Conservation (phyloP, 1,140 invertebrate genomes). For the Macrosteles quadrilineatus region DNA sequence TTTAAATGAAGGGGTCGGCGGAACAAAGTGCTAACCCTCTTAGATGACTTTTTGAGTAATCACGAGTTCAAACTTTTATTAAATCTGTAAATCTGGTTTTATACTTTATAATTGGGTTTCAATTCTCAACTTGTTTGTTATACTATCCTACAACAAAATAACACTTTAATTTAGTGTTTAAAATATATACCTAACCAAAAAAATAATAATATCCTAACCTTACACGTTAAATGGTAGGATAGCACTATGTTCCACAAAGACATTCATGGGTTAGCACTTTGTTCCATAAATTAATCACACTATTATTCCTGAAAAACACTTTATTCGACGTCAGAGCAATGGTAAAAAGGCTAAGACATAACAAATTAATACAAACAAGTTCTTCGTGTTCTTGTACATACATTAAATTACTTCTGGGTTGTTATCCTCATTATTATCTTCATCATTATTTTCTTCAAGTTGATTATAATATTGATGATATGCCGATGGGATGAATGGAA, state of each 20-base stretch:
- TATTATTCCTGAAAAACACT: neutral
- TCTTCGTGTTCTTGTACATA: neutral
- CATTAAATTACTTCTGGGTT: neutral
- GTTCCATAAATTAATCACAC: neutral
- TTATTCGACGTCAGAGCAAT: neutral
- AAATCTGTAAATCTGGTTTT: constrained; percentile 16
- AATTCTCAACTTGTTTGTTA: neutral
- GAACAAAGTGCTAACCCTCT: constrained; percentile 12
- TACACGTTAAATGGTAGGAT: neutral
- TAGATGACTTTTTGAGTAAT: neutral
- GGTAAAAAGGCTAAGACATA: neutral
- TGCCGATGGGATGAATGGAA: neutral
- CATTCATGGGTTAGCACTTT: neutral
- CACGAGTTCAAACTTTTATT: neutral
- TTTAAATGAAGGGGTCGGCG: constrained; percentile 17
- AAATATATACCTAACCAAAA: neutral
- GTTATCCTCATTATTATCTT: neutral
- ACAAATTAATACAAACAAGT: too few relatives aligned
- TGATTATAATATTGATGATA: neutral
- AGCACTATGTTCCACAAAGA: neutral
- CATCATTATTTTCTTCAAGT: neutral
- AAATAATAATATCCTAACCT: neutral
- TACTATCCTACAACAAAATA: neutral
- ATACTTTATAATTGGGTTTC: neutral
- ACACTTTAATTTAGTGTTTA: neutral